Conservation (phyloP, 2,113 vertebrate species). For the Engraulis encrasicolus region DNA sequence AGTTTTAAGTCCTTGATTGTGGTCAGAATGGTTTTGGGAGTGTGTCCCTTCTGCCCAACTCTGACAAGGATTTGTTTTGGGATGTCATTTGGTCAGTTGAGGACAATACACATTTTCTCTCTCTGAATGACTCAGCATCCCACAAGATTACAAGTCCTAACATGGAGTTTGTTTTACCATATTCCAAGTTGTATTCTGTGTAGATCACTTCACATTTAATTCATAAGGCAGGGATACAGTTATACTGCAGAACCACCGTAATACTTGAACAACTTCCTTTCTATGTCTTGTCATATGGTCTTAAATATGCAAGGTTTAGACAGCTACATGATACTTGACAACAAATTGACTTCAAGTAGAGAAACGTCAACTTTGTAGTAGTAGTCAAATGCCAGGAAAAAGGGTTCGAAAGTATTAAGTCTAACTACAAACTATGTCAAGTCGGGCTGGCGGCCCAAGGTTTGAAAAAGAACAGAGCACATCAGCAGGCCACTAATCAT, state of each 20-base stretch:
- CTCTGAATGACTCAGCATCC: too few relatives aligned
- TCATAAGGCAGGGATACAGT: background rate
- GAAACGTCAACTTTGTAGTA: background rate
- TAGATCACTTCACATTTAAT: background rate
- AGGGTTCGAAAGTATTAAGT: background rate
- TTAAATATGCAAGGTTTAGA: background rate
- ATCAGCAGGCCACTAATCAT: conserved; percentile 47
- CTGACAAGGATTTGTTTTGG: conserved; percentile 74
- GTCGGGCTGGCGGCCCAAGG: conserved; percentile 31
- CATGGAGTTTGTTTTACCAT: background rate
- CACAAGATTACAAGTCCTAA: too few relatives aligned
- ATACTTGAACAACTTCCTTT: background rate
- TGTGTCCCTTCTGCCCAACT: conserved; percentile 72
- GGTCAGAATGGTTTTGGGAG: conserved; percentile 68
- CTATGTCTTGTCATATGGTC: background rate
- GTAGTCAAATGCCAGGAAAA: background rate
- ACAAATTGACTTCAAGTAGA: background rate
- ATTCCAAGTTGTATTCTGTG: background rate
- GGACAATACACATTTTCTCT: conserved; percentile 64
- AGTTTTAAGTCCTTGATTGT: conserved; percentile 72
- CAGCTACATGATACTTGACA: conserved; percentile 12
- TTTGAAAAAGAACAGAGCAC: conserved; percentile 59
- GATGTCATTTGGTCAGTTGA: conserved; percentile 62
- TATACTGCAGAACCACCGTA: background rate
- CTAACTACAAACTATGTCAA: conserved; percentile 13